These are phyloP conservation scores for Notothenia coriiceps DNA, from an alignment of 2,113 vertebrate genomes.

Conservation along the genomic window DNA sequence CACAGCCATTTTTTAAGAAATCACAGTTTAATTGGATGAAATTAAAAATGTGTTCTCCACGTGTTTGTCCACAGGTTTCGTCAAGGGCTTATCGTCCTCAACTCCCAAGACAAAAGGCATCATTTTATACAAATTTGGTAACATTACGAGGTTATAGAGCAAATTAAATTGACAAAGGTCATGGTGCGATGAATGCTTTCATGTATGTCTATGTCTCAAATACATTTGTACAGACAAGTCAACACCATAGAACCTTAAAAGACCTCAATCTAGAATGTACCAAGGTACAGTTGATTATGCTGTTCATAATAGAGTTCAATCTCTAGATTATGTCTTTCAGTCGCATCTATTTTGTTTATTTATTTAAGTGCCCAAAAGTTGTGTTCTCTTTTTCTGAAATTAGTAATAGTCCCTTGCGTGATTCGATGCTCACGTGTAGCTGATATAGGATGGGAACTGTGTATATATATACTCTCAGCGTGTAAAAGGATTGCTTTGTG, in stretches of 20 bases:
- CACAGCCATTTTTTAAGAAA: background rate
- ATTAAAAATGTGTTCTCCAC: background rate
- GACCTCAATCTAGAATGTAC: constrained; percentile 50
- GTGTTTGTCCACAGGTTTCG: background rate
- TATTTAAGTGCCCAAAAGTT: constrained; percentile 74
- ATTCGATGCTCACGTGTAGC: constrained; percentile 8
- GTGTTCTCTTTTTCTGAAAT: constrained; percentile 10
- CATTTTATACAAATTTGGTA: constrained; percentile 21
- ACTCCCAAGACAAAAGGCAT: background rate
- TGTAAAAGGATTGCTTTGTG: constrained; percentile 44
- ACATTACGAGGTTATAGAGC: background rate
- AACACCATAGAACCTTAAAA: constrained; percentile 54
- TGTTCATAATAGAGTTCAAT: background rate
- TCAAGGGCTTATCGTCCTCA: background rate
- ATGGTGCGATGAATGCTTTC: background rate
- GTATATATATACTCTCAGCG: constrained; percentile 57
- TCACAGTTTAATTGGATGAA: constrained; percentile 5
- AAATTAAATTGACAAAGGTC: constrained; percentile 8
- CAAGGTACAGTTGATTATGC: background rate
- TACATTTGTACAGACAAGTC: constrained; percentile 1
- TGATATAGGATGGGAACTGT: constrained; percentile 33
- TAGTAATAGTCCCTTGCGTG: constrained; percentile 13
- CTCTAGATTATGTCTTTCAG: constrained; percentile 15
- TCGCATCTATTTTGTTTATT: constrained; percentile 53
- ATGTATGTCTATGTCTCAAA: background rate